phyloP scores from a whole-genome alignment of 2,113 vertebrate genomes.

The Scortum barcoo region DNA sequence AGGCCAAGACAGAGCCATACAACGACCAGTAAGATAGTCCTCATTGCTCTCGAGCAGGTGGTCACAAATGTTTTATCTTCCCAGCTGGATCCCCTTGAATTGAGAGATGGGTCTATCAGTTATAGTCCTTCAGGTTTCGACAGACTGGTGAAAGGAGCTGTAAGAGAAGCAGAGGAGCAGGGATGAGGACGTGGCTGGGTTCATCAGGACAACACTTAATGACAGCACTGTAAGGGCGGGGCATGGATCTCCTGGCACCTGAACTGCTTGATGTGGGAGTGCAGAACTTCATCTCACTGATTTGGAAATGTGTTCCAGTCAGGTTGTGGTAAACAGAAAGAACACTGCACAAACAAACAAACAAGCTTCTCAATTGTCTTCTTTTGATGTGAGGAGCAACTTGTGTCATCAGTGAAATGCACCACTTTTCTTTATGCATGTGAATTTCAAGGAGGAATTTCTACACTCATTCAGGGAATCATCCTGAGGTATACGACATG shows the following conservation, averaged over 20 bases:
- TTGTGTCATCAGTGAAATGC: neutral
- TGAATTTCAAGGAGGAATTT: neutral
- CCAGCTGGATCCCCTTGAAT: constrained; percentile 48
- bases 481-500: neutral
- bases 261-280: constrained; percentile 1
- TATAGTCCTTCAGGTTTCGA: constrained; percentile 69
- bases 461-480: neutral
- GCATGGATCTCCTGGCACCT: neutral
- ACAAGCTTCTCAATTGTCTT: no score
- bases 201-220: neutral
- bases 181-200: constrained; percentile 1
- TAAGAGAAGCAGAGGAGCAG: constrained; percentile 12
- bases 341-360: no score
- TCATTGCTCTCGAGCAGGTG: constrained; percentile 81
- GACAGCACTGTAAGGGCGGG: neutral
- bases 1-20: constrained; percentile 87
- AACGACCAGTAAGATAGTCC: constrained; percentile 86
- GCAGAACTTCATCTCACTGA: neutral
- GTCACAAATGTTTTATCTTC: constrained; percentile 67
- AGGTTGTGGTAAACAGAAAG: neutral
- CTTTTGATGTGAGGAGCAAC: neutral
- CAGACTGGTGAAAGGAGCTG: constrained; percentile 47
- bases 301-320: neutral
- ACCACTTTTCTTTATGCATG: neutral
- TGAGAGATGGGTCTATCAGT: constrained; percentile 32